These are phyloP conservation scores for Spermophilus dauricus DNA, from an alignment of 2,113 vertebrate genomes.

Conservation along the genomic window DNA sequence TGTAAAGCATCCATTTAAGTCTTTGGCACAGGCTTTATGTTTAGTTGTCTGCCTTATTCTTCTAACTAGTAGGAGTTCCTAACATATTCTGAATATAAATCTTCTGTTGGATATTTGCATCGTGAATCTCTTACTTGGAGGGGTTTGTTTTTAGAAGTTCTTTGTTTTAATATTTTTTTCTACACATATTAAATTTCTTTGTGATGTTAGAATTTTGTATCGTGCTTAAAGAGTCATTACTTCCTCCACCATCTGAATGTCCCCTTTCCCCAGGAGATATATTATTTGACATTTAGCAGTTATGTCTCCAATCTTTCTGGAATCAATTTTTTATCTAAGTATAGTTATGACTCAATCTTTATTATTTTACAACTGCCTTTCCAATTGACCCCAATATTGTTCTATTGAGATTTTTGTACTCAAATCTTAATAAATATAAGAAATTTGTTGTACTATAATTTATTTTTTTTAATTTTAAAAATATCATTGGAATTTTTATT, in stretches of 20 bases:
- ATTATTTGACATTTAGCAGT: background rate
- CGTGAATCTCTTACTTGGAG: background rate
- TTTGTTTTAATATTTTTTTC: conserved; percentile 11
- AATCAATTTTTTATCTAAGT: background rate
- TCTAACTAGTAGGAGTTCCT: background rate
- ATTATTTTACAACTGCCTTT: background rate
- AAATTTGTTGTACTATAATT: no score
- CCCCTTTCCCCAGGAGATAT: background rate
- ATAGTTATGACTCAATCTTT: background rate
- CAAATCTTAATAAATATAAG: no score
- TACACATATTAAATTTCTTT: background rate
- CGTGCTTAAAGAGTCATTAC: background rate
- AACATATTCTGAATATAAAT: background rate
- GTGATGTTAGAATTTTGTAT: background rate
- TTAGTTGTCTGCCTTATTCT: background rate
- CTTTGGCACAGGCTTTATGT: background rate
- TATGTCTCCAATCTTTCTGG: background rate
- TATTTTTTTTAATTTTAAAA: no score
- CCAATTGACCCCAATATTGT: background rate
- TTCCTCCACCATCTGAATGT: background rate
- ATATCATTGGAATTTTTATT: background rate
- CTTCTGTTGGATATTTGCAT: background rate
- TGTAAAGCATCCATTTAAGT: background rate
- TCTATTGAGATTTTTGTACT: background rate
- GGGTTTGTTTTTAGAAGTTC: background rate